Evolutionary conservation across 2,888 invertebrate genomes (phyloP), one percentile per base, ranked within the genome.

Genomic region (Criorhina ranunculi): DNA sequence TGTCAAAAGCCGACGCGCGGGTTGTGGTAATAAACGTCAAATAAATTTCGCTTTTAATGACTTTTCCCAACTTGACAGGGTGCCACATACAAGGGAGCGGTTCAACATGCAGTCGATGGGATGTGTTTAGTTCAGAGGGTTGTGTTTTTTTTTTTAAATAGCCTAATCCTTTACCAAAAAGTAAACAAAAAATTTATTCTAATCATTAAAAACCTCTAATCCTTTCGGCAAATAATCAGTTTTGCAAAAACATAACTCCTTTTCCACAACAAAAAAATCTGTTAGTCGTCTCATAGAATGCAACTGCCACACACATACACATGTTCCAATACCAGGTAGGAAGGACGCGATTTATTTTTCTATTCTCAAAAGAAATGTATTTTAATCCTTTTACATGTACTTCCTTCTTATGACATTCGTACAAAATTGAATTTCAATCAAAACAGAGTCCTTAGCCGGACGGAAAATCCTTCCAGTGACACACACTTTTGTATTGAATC

Each of bases 181-280:
- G 42, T 0, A 64, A 62, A 29, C 35, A 42, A 51, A 51, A 51
- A 62, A 51, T 19, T 15, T 78, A 83, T 83, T 69, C 42, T 64
- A 73, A 78, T 75, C 73, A 42, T 29, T 69, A 55, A 78, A n/a
- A 69, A 83, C 69, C 78, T 78, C 33, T 69, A 67, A 83, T 78
- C 83, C 83, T 69, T 69, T 78, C 57, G 78, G 40, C 73, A 83
- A 83, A 64, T 83, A 83, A 78, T 78, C 73, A 78, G 49, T 69
- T 82, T 72, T 64, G 67, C 66, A 55, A 83, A 49, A 82, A 72
- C 67, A 83, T 57, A 78, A 83, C 83, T 83, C 72, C 73, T 67
- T 73, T 55, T 75, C 67, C 57, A 67, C 79, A 79, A 85, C 79
- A 85, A 79, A 67, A 82, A 24, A n/a, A n/a, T n/a, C 66, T 82